phyloP scores from a whole-genome alignment of 1,140 invertebrate species.

The Temnothorax curvispinosus region DNA sequence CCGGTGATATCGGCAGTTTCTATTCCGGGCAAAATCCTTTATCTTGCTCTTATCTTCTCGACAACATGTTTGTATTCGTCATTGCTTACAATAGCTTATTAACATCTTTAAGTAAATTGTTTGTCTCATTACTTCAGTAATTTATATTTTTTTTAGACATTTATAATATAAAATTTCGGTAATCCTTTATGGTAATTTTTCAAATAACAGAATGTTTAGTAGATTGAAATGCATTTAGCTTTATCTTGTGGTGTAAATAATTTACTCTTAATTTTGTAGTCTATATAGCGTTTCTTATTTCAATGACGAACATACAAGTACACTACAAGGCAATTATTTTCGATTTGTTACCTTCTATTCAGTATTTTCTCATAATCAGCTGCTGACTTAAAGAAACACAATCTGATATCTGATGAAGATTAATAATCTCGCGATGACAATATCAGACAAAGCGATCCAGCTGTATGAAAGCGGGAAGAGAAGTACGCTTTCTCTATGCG shows the following conservation, averaged over 20 bases:
- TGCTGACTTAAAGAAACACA: not conserved
- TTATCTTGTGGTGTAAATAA: not conserved
- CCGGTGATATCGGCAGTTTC: not conserved
- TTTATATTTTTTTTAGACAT: not conserved
- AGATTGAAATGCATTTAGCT: not conserved
- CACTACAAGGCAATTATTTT: not conserved
- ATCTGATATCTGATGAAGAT: constrained; percentile 14
- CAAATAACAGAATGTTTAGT: not conserved
- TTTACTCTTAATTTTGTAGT: not conserved
- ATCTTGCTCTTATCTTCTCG: not conserved
- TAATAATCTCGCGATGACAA: constrained; percentile 43
- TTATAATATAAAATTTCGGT: not conserved
- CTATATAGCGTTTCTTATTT: not conserved
- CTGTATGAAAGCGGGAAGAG: constrained; percentile 44
- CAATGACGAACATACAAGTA: not conserved
- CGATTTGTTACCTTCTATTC: not conserved
- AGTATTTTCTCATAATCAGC: not conserved
- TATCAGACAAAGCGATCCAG: constrained; percentile 32
- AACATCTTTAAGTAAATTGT: not conserved
- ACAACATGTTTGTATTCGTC: not conserved
- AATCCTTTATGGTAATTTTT: not conserved
- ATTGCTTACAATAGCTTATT: not conserved
- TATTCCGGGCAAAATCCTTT: not conserved
- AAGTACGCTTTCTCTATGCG: constrained; percentile 58
- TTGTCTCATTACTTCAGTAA: not conserved